phyloP scores from a whole-genome alignment of 2,888 invertebrate genomes.

The Dione juno region DNA sequence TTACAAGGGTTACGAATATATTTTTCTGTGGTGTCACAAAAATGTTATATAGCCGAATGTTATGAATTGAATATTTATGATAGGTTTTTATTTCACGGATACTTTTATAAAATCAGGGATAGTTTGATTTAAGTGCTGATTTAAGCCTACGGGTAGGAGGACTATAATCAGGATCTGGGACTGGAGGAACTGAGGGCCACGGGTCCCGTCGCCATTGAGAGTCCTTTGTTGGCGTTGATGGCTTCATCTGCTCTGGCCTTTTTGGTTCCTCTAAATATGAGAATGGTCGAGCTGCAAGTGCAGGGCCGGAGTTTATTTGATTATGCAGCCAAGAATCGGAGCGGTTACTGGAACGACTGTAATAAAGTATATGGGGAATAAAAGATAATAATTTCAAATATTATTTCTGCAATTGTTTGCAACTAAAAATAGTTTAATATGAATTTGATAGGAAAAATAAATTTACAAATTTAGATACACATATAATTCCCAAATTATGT shows the following conservation, averaged over 20 bases:
- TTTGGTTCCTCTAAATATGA: constrained; percentile 66
- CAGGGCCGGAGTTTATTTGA: constrained; percentile 41
- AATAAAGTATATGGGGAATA: not conserved
- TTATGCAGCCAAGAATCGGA: constrained; percentile 66
- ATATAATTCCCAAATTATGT: no score
- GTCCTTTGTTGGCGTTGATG: constrained; percentile 47
- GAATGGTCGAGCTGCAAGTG: constrained; percentile 57
- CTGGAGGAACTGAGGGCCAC: constrained; percentile 55
- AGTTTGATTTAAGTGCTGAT: constrained; percentile 67
- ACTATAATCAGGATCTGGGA: constrained; percentile 72
- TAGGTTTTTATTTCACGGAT: not conserved
- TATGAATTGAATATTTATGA: not conserved
- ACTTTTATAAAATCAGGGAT: constrained; percentile 36
- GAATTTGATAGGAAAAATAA: not conserved
- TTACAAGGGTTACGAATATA: not conserved
- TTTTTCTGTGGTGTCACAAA: not conserved
- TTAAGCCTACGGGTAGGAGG: constrained; percentile 67
- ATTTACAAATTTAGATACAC: no score
- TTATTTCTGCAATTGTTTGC: not conserved
- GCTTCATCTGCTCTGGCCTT: constrained; percentile 50
- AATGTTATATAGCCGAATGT: not conserved
- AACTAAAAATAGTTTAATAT: not conserved
- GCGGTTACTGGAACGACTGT: constrained; percentile 44
- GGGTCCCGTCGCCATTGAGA: constrained; percentile 58
- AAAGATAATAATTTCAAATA: no score